These are phyloP conservation scores for Hemicordylus capensis DNA, from an alignment of 2,113 vertebrate genomes.

Conservation along the genomic window DNA sequence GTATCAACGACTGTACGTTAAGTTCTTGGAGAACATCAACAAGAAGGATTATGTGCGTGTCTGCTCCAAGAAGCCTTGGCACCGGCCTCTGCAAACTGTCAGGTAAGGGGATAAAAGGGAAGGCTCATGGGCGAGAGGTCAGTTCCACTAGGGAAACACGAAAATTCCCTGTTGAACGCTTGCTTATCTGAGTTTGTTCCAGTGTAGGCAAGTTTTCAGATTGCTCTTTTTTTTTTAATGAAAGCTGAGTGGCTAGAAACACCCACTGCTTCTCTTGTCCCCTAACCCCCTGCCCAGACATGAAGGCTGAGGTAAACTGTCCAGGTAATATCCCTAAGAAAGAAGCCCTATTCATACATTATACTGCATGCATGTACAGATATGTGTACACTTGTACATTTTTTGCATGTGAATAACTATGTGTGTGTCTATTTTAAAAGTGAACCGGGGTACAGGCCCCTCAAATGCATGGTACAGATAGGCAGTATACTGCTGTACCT, in stretches of 20 bases:
- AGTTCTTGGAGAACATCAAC: constrained; percentile 93
- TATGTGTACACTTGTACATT: no score
- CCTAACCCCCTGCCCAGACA: not conserved
- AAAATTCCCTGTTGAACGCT: not conserved
- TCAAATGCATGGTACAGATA: no score
- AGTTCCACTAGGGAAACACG: no score
- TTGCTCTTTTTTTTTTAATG: not conserved
- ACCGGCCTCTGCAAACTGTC: constrained; percentile 82
- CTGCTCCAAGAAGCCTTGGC: constrained; percentile 90
- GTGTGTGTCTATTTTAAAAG: no score
- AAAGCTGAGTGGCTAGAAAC: no score
- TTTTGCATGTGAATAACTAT: no score
- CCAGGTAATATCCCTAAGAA: not conserved
- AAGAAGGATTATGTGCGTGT: constrained; percentile 94
- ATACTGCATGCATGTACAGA: no score
- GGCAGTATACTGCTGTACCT: no score
- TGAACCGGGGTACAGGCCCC: no score
- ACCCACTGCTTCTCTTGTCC: not conserved
- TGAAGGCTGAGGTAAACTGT: not conserved
- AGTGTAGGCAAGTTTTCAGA: not conserved
- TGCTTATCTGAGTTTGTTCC: not conserved
- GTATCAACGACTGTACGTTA: constrained; percentile 92
- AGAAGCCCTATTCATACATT: no score
- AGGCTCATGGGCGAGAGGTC: accelerated
- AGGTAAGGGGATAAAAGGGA: constrained; percentile 68